These are phyloP conservation scores for Albula glossodonta DNA, from an alignment of 2,113 vertebrate genomes.

Conservation along the genomic window DNA sequence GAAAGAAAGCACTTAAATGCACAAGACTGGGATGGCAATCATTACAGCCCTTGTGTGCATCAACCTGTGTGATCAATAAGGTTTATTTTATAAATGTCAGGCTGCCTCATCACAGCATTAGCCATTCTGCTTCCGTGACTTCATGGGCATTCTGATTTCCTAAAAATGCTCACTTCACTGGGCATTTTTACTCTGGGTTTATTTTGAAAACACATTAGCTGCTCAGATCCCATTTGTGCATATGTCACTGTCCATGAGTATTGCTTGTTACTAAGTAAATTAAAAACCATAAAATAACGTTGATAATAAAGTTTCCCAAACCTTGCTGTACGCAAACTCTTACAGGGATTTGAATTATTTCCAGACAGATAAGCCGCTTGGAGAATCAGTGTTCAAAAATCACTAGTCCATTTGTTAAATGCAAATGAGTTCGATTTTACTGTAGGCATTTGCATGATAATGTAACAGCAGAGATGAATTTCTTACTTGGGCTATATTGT, in stretches of 20 bases:
- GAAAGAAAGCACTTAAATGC: not conserved
- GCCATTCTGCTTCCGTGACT: not conserved
- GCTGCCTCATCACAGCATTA: not conserved
- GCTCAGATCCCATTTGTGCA: not conserved
- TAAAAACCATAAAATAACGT: not conserved
- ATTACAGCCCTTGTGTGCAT: not conserved
- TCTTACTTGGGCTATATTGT: too few species aligned
- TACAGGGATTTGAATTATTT: not conserved
- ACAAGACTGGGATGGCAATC: not conserved
- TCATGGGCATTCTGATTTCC: not conserved
- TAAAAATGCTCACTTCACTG: not conserved
- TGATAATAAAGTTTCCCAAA: not conserved
- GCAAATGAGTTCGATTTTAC: not conserved
- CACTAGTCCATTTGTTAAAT: slow-evolving; percentile 2
- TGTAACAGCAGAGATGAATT: too few species aligned
- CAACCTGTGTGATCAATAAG: slow-evolving; percentile 4
- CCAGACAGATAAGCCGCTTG: not conserved
- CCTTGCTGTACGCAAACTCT: not conserved
- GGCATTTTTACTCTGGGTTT: not conserved
- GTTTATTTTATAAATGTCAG: not conserved
- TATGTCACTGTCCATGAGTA: not conserved
- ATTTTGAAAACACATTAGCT: not conserved
- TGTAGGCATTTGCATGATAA: too few species aligned
- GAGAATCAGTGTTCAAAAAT: not conserved
- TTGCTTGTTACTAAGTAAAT: not conserved